These are phyloP conservation scores for Scaptomyza hsui DNA, from an alignment of 1,140 invertebrate genomes.

Conservation along the genomic window DNA sequence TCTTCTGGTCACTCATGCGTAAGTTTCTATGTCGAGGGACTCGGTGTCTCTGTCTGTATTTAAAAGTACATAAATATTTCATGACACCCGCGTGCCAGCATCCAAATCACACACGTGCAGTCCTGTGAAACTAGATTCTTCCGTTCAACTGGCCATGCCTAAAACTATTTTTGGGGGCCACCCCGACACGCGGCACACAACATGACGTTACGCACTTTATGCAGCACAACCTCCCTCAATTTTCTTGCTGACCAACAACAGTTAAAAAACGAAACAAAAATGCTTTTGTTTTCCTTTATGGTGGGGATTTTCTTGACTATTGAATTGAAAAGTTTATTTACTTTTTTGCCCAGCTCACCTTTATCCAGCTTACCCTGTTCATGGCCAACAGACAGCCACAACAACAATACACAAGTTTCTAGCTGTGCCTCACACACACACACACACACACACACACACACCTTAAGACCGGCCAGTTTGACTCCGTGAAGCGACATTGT, in stretches of 20 bases:
- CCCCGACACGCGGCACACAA: too few relatives aligned
- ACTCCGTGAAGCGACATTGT: conserved; percentile 53
- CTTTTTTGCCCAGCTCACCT: conserved; percentile 47
- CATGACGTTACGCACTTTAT: conserved; percentile 45
- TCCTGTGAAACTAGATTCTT: conserved; percentile 6
- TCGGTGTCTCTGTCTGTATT: not conserved
- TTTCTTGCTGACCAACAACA: conserved; percentile 1
- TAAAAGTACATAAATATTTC: conserved; percentile 25
- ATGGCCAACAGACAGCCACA: not conserved
- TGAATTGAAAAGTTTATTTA: conserved; percentile 74
- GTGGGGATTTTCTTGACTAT: conserved; percentile 70
- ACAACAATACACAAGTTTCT: not conserved
- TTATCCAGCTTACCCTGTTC: conserved; percentile 16
- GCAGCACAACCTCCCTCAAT: not conserved
- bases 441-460: too few relatives aligned
- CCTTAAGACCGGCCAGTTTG: not conserved
- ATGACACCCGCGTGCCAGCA: conserved; percentile 5
- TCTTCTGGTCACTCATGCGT: not conserved
- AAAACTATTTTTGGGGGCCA: conserved; percentile 52
- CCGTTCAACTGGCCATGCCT: conserved; percentile 34
- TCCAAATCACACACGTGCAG: conserved; percentile 15
- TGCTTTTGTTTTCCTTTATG: conserved; percentile 38
- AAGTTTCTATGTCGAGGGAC: not conserved
- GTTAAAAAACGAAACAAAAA: not conserved
- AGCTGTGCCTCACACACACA: not conserved